phyloP scores from a whole-genome alignment of 2,888 invertebrate genomes.

The Tenodera sinensis region DNA sequence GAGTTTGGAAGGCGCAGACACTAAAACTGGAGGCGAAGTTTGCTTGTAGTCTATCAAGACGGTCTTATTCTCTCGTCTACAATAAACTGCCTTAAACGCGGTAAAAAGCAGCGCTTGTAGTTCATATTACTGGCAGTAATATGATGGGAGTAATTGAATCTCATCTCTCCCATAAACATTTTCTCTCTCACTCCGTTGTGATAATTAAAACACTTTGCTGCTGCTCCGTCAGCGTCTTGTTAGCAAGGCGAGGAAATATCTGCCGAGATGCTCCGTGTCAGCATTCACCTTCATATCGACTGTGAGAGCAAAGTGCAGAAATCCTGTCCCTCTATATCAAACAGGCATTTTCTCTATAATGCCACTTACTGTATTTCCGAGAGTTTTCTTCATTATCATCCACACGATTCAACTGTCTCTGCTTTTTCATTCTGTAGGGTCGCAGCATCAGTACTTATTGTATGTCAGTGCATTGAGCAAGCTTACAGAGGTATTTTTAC shows the following conservation, averaged over 20 bases:
- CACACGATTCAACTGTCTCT: no score
- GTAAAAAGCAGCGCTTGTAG: not conserved
- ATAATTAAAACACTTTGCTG: conserved; percentile 10
- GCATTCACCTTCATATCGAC: no score
- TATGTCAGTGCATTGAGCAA: no score
- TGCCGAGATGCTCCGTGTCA: no score
- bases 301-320: no score
- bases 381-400: no score
- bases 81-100: not conserved
- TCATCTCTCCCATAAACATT: not conserved
- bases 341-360: no score
- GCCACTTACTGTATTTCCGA: no score
- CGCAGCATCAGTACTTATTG: no score
- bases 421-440: no score
- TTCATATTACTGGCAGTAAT: not conserved
- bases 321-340: no score
- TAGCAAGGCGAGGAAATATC: not conserved
- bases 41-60: not conserved
- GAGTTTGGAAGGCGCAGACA: not conserved
- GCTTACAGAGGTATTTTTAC: no score
- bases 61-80: not conserved
- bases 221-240: not conserved
- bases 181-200: not conserved
- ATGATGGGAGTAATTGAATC: not conserved
- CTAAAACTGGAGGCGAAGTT: not conserved